Percentiles rank a stretch among this genome's conserved stretches.
phyloP scores from a whole-genome alignment of 2,888 invertebrate species.

The Helicoverpa assulta region DNA sequence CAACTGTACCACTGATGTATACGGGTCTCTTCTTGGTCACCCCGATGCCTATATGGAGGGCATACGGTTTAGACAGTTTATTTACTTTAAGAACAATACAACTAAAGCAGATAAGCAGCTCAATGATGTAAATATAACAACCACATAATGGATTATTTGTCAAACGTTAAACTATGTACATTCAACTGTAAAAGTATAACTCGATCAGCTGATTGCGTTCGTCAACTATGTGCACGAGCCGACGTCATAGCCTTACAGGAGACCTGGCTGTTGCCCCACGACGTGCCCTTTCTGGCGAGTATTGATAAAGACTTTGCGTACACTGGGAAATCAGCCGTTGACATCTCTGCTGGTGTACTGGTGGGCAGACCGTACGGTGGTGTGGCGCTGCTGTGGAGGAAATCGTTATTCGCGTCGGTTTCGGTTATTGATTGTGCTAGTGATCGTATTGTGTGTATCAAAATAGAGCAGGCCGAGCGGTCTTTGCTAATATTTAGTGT shows the following conservation, averaged over 20 bases:
- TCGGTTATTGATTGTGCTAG: constrained; percentile 17
- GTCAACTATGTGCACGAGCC: constrained; percentile 21
- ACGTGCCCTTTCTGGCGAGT: constrained; percentile 19
- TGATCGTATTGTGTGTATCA: constrained; percentile 25
- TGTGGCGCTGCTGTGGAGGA: constrained; percentile 30
- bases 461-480: constrained; percentile 15
- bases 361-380: constrained; percentile 31
- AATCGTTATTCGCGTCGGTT: constrained; percentile 17
- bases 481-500: constrained; percentile 39
- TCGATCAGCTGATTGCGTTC: constrained; percentile 22
- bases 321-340: constrained; percentile 38
- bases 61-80: too few species aligned
- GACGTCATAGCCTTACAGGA: constrained; percentile 36
- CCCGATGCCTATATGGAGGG: too few species aligned
- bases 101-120: too few species aligned
- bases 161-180: constrained; percentile 14
- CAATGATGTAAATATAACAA: constrained; percentile 12
- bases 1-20: too few species aligned
- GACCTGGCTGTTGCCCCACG: too few species aligned
- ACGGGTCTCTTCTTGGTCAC: too few species aligned
- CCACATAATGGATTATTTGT: constrained; percentile 9
- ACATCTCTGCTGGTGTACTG: constrained; percentile 17
- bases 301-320: constrained; percentile 22
- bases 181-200: constrained; percentile 33
- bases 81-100: too few species aligned